Evolutionary conservation across 30 jellyfish, hydroid and myxozoan species (phyloP).

Genomic region (Mastigias papua): DNA sequence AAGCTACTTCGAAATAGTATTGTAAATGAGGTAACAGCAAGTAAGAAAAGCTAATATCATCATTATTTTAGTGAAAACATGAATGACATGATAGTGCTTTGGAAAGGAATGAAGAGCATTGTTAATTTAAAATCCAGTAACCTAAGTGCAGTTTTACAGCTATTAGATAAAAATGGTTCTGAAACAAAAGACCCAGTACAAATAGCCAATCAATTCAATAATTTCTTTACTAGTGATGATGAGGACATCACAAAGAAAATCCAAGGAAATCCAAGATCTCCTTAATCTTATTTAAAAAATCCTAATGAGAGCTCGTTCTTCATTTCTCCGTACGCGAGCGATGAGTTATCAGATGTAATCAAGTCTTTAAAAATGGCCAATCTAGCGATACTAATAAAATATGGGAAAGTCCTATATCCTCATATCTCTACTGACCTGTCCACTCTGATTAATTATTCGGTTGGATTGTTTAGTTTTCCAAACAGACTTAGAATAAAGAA

Average conservation of each 20-base stretch:
- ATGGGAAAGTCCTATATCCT: too few relatives aligned
- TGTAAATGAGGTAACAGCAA: constrained; percentile 40
- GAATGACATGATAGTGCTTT: constrained; percentile 18
- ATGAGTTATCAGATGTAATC: too few relatives aligned
- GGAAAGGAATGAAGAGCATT: constrained; percentile 26
- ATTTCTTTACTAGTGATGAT: constrained; percentile 31
- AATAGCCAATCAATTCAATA: constrained; percentile 38
- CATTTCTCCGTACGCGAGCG: too few relatives aligned
- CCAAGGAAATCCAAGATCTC: not conserved
- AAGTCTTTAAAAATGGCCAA: too few relatives aligned
- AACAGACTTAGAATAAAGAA: too few relatives aligned
- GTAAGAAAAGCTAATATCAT: constrained; percentile 34
- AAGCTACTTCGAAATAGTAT: constrained; percentile 40
- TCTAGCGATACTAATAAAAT: too few relatives aligned
- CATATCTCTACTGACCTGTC: too few relatives aligned
- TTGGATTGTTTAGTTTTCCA: too few relatives aligned
- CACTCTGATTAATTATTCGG: too few relatives aligned
- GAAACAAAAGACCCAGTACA: constrained; percentile 27
- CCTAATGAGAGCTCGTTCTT: too few relatives aligned
- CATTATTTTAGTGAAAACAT: constrained; percentile 25
- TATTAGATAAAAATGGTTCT: not conserved
- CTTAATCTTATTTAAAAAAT: too few relatives aligned
- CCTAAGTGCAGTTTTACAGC: constrained; percentile 23
- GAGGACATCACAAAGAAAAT: not conserved
- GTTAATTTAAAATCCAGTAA: constrained; percentile 6